phyloP scores from a whole-genome alignment of 2,888 invertebrate species.

The Operophtera brumata region DNA sequence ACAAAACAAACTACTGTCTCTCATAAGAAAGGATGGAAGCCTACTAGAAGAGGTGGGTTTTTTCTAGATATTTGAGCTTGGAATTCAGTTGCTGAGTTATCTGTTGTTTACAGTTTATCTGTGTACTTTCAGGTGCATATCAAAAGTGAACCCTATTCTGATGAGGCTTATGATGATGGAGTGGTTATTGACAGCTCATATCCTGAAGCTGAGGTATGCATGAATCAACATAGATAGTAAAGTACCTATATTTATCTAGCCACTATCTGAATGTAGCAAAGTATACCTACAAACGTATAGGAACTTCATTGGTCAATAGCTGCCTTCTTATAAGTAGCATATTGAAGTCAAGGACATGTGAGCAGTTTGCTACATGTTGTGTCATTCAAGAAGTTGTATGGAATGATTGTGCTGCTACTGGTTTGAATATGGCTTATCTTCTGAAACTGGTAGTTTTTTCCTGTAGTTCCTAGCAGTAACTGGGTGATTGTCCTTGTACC shows the following conservation, averaged over 20 bases:
- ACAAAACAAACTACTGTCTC: slow-evolving; percentile 83
- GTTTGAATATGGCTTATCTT: slow-evolving; percentile 16
- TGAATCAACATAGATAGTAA: slow-evolving; percentile 34
- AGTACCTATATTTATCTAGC: slow-evolving; percentile 26
- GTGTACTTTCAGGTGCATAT: slow-evolving; percentile 77
- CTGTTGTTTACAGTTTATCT: slow-evolving; percentile 46
- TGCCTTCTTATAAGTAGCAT: slow-evolving; percentile 31
- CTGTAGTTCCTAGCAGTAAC: slow-evolving; percentile 27
- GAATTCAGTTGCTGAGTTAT: slow-evolving; percentile 50
- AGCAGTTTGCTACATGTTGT: slow-evolving; percentile 41
- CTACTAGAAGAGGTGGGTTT: slow-evolving; percentile 77
- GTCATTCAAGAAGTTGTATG: slow-evolving; percentile 36
- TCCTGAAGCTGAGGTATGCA: slow-evolving; percentile 70
- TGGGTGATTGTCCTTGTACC: slow-evolving; percentile 15
- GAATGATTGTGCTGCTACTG: slow-evolving; percentile 22
- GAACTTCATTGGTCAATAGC: slow-evolving; percentile 35
- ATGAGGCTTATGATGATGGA: slow-evolving; percentile 78
- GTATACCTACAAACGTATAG: slow-evolving; percentile 5
- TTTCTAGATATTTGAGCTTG: slow-evolving; percentile 58
- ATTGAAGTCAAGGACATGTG: slow-evolving; percentile 69
- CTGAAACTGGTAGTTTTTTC: slow-evolving; percentile 19
- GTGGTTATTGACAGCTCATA: slow-evolving; percentile 76
- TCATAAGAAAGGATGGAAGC: slow-evolving; percentile 78
- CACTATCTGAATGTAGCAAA: slow-evolving; percentile 20
- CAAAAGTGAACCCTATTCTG: slow-evolving; percentile 80